Conservation (phyloP, 2,113 vertebrate species). For the Oenanthe melanoleuca region DNA sequence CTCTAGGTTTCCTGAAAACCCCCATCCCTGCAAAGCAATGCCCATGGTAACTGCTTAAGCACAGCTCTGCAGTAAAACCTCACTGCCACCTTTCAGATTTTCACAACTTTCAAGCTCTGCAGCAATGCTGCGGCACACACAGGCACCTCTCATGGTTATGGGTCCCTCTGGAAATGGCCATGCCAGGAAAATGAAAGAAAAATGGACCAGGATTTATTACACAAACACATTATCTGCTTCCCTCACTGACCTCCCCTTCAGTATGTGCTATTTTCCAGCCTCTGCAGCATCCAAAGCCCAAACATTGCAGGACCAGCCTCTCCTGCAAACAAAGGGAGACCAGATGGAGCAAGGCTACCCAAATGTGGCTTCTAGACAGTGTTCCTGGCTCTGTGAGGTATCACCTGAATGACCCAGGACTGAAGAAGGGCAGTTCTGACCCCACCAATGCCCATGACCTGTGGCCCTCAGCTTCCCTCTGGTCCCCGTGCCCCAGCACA, state of each 20-base stretch:
- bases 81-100: neutral
- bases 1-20: neutral
- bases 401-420: fast-evolving
- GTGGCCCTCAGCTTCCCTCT: neutral
- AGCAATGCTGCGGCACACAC: neutral
- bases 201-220: neutral
- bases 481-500: fast-evolving
- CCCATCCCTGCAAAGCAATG: neutral
- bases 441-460: neutral
- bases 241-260: neutral
- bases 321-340: neutral
- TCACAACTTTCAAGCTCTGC: neutral
- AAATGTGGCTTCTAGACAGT: neutral
- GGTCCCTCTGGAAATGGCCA: neutral
- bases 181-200: neutral
- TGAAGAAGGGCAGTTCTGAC: neutral
- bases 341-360: neutral
- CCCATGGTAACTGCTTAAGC: neutral
- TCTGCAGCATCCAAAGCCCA: neutral
- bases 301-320: neutral
- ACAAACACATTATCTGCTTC: neutral
- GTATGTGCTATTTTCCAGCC: neutral
- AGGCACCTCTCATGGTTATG: neutral
- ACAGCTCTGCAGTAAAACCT: neutral
- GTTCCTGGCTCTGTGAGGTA: neutral